phyloP scores from a whole-genome alignment of 2,113 vertebrate species.

The Anser cygnoides region DNA sequence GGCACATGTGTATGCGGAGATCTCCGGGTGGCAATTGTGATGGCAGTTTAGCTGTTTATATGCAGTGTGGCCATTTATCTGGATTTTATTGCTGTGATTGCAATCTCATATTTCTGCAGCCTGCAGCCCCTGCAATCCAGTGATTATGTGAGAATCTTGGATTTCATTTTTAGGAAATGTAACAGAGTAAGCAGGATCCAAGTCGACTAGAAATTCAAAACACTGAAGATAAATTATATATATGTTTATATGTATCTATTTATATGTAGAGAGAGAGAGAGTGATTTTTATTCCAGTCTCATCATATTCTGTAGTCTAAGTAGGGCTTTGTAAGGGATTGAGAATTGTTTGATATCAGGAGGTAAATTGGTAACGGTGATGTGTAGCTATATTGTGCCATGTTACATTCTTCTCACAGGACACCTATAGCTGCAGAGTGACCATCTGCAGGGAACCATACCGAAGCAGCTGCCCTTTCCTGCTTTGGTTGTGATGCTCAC shows the following conservation, averaged over 20 bases:
- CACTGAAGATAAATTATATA: background rate
- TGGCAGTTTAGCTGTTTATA: background rate
- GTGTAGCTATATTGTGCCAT: background rate
- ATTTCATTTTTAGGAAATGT: background rate
- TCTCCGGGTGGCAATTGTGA: background rate
- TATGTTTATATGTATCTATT: background rate
- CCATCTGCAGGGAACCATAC: background rate
- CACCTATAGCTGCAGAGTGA: background rate
- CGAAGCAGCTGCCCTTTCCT: background rate
- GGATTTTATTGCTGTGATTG: background rate
- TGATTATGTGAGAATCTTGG: conserved; percentile 6
- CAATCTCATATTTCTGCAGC: background rate
- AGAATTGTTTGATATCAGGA: background rate
- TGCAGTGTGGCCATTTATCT: background rate
- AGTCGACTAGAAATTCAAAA: background rate
- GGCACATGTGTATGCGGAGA: background rate
- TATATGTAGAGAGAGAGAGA: no score
- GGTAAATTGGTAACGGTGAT: background rate
- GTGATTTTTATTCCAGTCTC: background rate
- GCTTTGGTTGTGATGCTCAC: background rate
- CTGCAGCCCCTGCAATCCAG: background rate
- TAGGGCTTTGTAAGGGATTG: background rate
- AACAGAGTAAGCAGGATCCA: background rate
- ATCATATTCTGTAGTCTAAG: background rate
- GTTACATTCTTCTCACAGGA: background rate